Base-by-base conservation (phyloP, 2,888 invertebrate genomes). In the Lepidocyrtoides sp. region DNA sequence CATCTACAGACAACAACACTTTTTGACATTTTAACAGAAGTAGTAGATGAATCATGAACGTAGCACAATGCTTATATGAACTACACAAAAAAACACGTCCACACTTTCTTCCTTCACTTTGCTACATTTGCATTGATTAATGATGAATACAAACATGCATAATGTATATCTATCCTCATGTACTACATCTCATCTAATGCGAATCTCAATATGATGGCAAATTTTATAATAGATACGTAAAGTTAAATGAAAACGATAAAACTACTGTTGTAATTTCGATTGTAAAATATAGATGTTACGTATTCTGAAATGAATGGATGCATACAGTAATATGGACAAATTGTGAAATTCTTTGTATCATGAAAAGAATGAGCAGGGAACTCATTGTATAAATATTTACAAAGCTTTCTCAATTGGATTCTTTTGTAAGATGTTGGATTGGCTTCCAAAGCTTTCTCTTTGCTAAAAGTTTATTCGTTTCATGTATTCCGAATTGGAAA, bases 11-110 rank as follows among this genome's bases (percentile, higher is more conserved):
- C 23, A 60, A 60, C 60, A 60, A 60, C 26, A 60, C 26, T 60
- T 60, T 26, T 60, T 60, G 60, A 60, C 60, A 60, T 60, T 14
- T 60, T 60, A 23, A 60, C 4, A 60, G 60, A 17, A 51, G n/a
- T 14, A 4, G n/a, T 12, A 60, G 26, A 23, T 60, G 60, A 60
- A 60, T 60, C 60, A 60, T 23, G 26, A 26, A n/a, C 10, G 26
- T 57, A 10, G 26, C 8, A 60, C 26, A 60, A 60, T 54, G 60
- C 60, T 60, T n/a, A n/a, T 60, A 60, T 26, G n/a, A 60, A 60
- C 26, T 60, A 26, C 60, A 10, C 14, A 2, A 41, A 4, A 41
- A 7, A 41, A 41, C 41, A 41, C 14, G n/a, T n/a, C n/a, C n/a
- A n/a, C n/a, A n/a, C n/a, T 54, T 54, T 2, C 54, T 54, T 54